phyloP scores from a whole-genome alignment of 2,113 vertebrate genomes.

The Danionella cerebrum region DNA sequence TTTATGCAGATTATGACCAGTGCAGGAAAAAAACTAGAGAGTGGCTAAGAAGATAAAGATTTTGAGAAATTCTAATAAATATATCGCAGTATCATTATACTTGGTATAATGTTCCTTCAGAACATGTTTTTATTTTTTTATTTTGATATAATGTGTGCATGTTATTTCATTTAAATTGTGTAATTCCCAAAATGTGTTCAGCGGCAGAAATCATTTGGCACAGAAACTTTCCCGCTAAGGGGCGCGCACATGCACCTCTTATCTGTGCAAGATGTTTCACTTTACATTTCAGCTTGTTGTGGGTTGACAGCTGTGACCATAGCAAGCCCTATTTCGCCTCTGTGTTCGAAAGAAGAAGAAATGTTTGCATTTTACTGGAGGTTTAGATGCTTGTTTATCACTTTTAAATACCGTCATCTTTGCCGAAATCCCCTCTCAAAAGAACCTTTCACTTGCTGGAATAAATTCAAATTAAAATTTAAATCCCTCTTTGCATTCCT shows the following conservation, averaged over 20 bases:
- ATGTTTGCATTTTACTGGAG: constrained; percentile 69
- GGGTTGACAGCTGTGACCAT: constrained; percentile 56
- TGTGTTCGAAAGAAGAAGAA: constrained; percentile 65
- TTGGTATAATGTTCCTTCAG: too few relatives aligned
- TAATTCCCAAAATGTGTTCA: too few relatives aligned
- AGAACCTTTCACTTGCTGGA: constrained; percentile 82
- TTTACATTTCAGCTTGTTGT: constrained; percentile 61
- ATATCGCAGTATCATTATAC: too few relatives aligned
- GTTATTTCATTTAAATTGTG: background rate
- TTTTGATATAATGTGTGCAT: background rate
- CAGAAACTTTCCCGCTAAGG: background rate
- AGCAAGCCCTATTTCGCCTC: constrained; percentile 59
- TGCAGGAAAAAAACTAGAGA: constrained; percentile 42
- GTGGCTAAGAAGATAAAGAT: constrained; percentile 7
- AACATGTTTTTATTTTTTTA: too few relatives aligned
- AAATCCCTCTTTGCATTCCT: constrained; percentile 82
- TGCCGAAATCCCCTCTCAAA: constrained; percentile 78
- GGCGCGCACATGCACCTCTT: background rate
- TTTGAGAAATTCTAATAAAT: too few relatives aligned
- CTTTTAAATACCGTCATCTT: constrained; percentile 82
- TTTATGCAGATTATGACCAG: constrained; percentile 42
- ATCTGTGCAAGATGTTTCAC: background rate
- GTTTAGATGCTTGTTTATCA: constrained; percentile 81
- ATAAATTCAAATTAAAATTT: constrained; percentile 85
- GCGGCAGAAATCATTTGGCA: background rate